phyloP scores from a whole-genome alignment of 2,888 invertebrate species.

The Nezara viridula region DNA sequence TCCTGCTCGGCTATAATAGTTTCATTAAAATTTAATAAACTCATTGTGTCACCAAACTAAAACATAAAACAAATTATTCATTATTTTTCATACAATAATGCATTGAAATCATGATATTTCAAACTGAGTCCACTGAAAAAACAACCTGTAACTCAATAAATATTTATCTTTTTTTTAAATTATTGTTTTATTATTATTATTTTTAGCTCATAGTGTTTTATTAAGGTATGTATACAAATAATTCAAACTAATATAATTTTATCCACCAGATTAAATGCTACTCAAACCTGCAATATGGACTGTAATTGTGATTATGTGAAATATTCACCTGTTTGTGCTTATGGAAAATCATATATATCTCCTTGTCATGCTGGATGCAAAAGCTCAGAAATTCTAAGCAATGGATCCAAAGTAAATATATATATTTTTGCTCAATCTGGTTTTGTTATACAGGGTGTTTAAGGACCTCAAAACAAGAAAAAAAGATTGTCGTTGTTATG shows the following conservation, averaged over 20 bases:
- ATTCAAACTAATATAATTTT: neutral
- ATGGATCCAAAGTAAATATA: constrained; percentile 70
- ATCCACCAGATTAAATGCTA: constrained; percentile 67
- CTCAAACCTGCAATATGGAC: constrained; percentile 74
- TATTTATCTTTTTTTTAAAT: too few species aligned
- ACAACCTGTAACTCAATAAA: too few species aligned
- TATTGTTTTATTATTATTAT: neutral
- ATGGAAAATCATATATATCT: constrained; percentile 78
- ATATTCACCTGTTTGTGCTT: constrained; percentile 81
- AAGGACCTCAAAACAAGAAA: too few species aligned
- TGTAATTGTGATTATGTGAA: constrained; percentile 80
- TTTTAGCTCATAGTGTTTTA: neutral
- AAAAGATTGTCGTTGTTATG: too few species aligned
- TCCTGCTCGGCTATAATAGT: too few species aligned
- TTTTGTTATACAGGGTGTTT: too few species aligned
- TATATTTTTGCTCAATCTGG: neutral
- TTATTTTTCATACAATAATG: too few species aligned
- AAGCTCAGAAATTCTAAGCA: constrained; percentile 68
- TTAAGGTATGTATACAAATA: neutral
- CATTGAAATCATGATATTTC: too few species aligned
- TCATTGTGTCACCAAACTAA: too few species aligned
- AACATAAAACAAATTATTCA: too few species aligned
- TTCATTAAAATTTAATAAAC: too few species aligned
- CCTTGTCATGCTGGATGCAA: constrained; percentile 86
- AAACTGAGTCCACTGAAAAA: too few species aligned